Evolutionary conservation across 2,797 vertebrate species (phyloP), one percentile per base, ranked within the genome.

Genomic region (Sphaeramia orbicularis): DNA sequence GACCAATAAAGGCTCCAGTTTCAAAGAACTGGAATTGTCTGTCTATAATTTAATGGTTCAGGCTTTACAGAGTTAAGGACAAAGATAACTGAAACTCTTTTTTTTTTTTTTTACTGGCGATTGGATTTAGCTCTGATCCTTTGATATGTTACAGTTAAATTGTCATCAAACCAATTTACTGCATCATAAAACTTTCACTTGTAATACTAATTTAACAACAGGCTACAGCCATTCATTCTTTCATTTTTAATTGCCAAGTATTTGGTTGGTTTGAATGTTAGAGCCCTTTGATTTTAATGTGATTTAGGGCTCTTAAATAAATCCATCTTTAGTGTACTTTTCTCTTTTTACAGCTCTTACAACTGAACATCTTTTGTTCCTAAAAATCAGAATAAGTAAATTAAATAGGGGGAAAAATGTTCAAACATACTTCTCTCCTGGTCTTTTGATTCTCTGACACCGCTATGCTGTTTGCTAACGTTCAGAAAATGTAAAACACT

Each of bases 271-370:
- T 53, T 13, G 3, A 10, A 19, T 8, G 30, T 49, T 3, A 32
- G 2, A 72, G 64, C 71, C 67, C 56, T 80, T 68, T 57, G 9
- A 53, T 18, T 56, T 56, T 12, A 65, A 50, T 12, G 18, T 19
- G 32, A 35, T 52, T 45, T n/a, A 54, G 18, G 70, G 56, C 14
- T n/a, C 55, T 3, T 47, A 40, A 7, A n/a, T 63, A 48, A 65
- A 80, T 49, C 42, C 42, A n/a, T 19, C 36, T 38, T 69, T 15
- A n/a, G 6, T 60, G 13, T 7, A 30, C 42, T 24, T 53, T 7
- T 19, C 30, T 9, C 10, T 56, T 21, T 19, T 71, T 49, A 56
- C 51, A 16, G 6, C 60, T 74, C 45, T 11, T 56, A 58, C 5
- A 44, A 35, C 37, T 1, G 2, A 38, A 47, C 72, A 73, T 58